phyloP scores from a whole-genome alignment of 2,113 vertebrate genomes.

The Tapirus terrestris region DNA sequence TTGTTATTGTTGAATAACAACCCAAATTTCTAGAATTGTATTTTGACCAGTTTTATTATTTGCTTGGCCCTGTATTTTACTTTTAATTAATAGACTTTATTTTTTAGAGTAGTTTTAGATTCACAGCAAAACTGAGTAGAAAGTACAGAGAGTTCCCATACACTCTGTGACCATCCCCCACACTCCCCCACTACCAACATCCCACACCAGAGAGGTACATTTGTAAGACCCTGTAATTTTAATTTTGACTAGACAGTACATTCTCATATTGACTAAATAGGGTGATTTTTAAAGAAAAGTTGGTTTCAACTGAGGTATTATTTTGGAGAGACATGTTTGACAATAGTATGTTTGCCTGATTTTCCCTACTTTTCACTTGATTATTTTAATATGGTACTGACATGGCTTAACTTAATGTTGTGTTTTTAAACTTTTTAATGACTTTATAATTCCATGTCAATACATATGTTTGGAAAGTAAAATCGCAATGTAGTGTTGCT shows the following conservation, averaged over 20 bases:
- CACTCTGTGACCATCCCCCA: background rate
- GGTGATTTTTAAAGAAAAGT: background rate
- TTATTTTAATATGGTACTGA: background rate
- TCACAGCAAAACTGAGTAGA: background rate
- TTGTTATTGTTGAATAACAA: background rate
- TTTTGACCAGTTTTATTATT: conserved; percentile 25
- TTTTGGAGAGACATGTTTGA: conserved; percentile 46
- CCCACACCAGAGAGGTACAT: background rate
- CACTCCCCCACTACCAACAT: background rate
- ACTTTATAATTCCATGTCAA: conserved; percentile 25
- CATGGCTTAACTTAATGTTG: background rate
- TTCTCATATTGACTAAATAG: background rate
- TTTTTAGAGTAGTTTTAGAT: conserved; percentile 24
- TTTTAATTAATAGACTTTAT: background rate
- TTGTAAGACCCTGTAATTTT: background rate
- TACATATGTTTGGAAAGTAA: conserved; percentile 38
- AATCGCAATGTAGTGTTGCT: conserved; percentile 1
- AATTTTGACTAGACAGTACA: background rate
- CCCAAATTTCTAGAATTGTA: background rate
- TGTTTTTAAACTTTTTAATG: conserved; percentile 28
- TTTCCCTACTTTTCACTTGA: background rate
- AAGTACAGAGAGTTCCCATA: background rate
- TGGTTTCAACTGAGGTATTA: background rate
- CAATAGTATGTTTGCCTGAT: background rate
- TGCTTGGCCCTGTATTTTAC: background rate